Conservation (phyloP, 2,888 invertebrate genomes). For the Cyclophora albipunctata region DNA sequence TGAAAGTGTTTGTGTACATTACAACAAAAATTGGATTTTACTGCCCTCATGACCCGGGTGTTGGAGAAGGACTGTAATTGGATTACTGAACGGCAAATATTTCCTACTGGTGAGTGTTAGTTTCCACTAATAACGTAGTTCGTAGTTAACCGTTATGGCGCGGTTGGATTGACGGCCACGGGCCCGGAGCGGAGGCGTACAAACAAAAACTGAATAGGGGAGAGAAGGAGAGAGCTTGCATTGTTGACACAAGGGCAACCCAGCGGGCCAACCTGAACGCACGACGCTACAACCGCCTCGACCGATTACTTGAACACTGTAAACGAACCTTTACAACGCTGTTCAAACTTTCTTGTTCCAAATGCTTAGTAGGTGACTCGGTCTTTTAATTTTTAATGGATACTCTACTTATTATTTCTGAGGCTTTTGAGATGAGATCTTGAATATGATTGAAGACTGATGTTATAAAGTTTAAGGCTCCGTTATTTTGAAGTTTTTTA, state of each 20-base stretch:
- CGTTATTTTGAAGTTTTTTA: too few relatives aligned
- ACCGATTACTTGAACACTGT: slow-evolving; percentile 20
- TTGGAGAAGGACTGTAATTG: slow-evolving; percentile 40
- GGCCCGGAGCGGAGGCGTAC: slow-evolving; percentile 25
- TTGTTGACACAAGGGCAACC: slow-evolving; percentile 61
- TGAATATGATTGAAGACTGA: too few relatives aligned
- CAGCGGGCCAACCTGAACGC: slow-evolving; percentile 13
- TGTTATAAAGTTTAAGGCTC: too few relatives aligned
- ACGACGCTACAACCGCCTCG: slow-evolving; percentile 15
- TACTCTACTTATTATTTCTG: too few relatives aligned
- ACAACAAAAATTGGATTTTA: slow-evolving; percentile 25
- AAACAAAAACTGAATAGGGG: slow-evolving; percentile 58
- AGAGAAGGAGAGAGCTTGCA: slow-evolving; percentile 56
- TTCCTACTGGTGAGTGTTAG: slow-evolving; percentile 54
- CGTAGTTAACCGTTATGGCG: slow-evolving; percentile 25
- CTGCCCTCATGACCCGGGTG: slow-evolving; percentile 38
- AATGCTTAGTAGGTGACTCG: not conserved
- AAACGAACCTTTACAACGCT: slow-evolving; percentile 22
- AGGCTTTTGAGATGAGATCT: too few relatives aligned
- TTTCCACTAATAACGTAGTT: slow-evolving; percentile 20
- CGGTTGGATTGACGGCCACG: slow-evolving; percentile 24
- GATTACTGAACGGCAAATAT: slow-evolving; percentile 47
- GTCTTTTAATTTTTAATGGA: too few relatives aligned
- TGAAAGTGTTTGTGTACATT: slow-evolving; percentile 30
- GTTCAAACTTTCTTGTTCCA: slow-evolving; percentile 31